phyloP scores from a whole-genome alignment of 1,140 invertebrate genomes.

The Bemisia tabaci region DNA sequence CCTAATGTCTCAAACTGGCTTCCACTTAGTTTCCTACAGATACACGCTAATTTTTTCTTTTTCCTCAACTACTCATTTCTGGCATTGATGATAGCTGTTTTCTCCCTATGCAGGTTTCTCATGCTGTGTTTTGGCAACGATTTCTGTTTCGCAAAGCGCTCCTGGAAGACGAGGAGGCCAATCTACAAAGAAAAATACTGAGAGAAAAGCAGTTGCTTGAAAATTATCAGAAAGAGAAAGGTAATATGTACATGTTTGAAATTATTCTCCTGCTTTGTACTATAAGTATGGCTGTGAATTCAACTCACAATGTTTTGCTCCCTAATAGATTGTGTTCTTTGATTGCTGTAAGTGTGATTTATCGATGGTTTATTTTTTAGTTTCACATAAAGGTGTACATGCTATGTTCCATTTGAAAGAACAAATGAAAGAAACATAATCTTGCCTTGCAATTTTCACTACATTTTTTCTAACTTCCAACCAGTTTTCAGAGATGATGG shows the following conservation, averaged over 20 bases:
- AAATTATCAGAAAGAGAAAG: constrained; percentile 22
- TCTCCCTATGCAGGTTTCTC: constrained; percentile 18
- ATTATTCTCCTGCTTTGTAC: constrained; percentile 5
- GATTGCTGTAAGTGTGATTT: neutral
- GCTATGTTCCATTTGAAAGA: too few relatives aligned
- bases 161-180: constrained; percentile 27
- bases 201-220: constrained; percentile 20
- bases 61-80: too few relatives aligned
- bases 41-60: too few relatives aligned
- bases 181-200: constrained; percentile 18
- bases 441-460: too few relatives aligned
- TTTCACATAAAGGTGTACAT: too few relatives aligned
- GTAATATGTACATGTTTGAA: constrained; percentile 16
- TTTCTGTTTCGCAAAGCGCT: constrained; percentile 26
- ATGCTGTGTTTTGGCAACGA: constrained; percentile 25
- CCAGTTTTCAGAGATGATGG: too few relatives aligned
- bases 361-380: too few relatives aligned
- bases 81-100: too few relatives aligned
- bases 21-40: too few relatives aligned
- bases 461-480: too few relatives aligned
- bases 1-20: too few relatives aligned
- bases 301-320: constrained; percentile 2
- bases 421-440: too few relatives aligned
- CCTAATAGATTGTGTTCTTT: constrained; percentile 1
- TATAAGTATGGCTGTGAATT: constrained; percentile 5